Evolutionary conservation across 2,797 vertebrate species (phyloP).

Genomic region (Onychomys arenicola): DNA sequence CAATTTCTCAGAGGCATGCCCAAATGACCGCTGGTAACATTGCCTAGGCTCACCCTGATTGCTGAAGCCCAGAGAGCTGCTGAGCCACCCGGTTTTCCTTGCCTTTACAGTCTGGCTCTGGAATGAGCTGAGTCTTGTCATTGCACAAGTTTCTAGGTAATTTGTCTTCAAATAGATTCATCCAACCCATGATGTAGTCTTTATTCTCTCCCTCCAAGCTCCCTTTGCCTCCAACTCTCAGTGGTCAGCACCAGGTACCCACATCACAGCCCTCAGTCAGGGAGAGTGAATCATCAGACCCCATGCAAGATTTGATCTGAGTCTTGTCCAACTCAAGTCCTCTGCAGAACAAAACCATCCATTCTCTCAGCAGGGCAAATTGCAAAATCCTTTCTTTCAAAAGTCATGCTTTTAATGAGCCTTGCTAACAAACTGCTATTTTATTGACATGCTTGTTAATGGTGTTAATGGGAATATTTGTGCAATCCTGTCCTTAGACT

Average conservation of each 20-base stretch:
- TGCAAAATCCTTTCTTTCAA: conserved; percentile 17
- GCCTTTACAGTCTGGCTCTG: background rate
- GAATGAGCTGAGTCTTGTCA: background rate
- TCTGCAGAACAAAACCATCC: background rate
- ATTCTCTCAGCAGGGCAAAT: background rate
- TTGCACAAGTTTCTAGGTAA: background rate
- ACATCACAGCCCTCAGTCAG: fast-evolving
- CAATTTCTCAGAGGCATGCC: background rate
- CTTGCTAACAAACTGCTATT: background rate
- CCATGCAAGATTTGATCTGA: background rate
- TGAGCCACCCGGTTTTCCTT: fast-evolving
- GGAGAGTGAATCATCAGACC: background rate
- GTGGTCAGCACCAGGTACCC: background rate
- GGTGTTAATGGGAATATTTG: background rate
- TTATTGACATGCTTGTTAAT: background rate
- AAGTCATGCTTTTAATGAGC: background rate
- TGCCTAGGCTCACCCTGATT: fast-evolving
- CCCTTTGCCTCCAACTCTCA: background rate
- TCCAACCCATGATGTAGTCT: background rate
- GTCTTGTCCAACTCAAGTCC: background rate
- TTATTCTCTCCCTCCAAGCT: background rate
- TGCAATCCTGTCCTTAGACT: background rate
- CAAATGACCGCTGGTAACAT: fast-evolving
- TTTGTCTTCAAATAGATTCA: background rate
- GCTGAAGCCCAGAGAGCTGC: background rate